Base-by-base conservation (phyloP, 1,140 invertebrate species). In the Ceratina calcarata region DNA sequence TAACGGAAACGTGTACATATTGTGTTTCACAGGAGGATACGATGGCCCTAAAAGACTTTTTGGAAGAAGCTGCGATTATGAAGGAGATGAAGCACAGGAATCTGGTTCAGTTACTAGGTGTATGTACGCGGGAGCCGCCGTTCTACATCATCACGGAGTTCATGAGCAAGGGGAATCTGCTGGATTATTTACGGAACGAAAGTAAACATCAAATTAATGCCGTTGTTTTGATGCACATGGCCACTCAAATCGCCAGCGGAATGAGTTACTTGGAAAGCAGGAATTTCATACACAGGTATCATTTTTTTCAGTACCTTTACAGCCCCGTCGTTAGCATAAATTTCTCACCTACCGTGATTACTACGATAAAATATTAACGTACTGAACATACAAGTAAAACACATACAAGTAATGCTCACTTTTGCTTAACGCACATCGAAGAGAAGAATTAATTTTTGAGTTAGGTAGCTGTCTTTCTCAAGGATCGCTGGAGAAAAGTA, bases 101-200 rank as follows among this genome's bases (percentile, higher is more conserved):
- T 94, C 94, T 99, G 80, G 99, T 99, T 70, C 98, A 99, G 93
- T 94, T 99, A 76, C 95, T 99, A 85, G 96, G 96, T 84, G 98
- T 99, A 45, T 99, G 99, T 93, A 99, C 98, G 0, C 94, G 98
- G 45, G 98, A 99, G 92, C 98, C 98, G 7, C 99, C 99, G 0
- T 99, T 99, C 93, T 99, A 99, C 92, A 99, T 99, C 87, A 99
- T 99, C 82, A 99, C 99, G 12, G 99, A 99, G 93, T 99, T 99
- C 91, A 99, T 99, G 99, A 97, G 97, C 70, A 97, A 98, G 88
- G 99, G 99, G 64, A 99, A 99, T 93, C 94, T 99, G 58, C 93
- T 99, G 22, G 99, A 99, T 92, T 99, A 99, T 92, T 92, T 99
- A 74, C 95, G 99, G 32, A 97, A 97, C 84, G 96, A 96, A 68